Conservation (phyloP, 2,113 vertebrate species). For the Otocyon megalotis region DNA sequence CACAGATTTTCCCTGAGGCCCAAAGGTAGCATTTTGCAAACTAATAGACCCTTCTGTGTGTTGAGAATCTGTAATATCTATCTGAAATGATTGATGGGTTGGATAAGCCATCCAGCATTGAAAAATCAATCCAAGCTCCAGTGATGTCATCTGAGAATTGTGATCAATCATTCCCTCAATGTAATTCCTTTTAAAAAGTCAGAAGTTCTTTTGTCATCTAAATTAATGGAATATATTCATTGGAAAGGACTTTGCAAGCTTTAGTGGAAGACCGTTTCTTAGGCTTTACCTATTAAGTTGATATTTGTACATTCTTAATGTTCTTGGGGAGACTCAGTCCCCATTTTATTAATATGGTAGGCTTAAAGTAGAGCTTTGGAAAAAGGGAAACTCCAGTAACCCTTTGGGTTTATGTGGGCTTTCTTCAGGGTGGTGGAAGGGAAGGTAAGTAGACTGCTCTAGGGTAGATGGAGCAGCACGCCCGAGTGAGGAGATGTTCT, state of each 20-base stretch:
- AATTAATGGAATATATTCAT: slow-evolving; percentile 32
- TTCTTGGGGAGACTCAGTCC: not conserved
- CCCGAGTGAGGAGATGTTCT: not conserved
- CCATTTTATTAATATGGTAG: not conserved
- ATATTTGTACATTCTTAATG: not conserved
- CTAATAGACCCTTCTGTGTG: not conserved
- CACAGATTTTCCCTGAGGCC: not conserved
- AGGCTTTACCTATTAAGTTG: not conserved
- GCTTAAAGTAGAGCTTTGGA: not conserved
- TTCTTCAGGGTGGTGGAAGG: not conserved
- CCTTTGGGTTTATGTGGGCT: not conserved
- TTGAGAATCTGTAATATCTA: not conserved
- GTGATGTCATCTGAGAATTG: slow-evolving; percentile 24
- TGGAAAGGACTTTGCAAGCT: not conserved
- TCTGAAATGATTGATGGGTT: slow-evolving; percentile 13
- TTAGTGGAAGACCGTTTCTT: not conserved
- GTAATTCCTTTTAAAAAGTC: slow-evolving; percentile 8
- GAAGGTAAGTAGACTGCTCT: slow-evolving; percentile 57
- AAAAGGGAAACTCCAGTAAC: not conserved
- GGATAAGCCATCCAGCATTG: not conserved
- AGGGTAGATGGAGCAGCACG: not conserved
- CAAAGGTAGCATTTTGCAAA: slow-evolving; percentile 54
- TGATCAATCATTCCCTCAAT: slow-evolving; percentile 20
- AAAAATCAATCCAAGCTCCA: not conserved
- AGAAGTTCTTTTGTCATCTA: not conserved